Percentiles rank a stretch among this genome's conserved stretches.
These are phyloP conservation scores for Eulemur coronatus DNA, from an alignment of 2,797 vertebrate genomes.

Conservation along the genomic window DNA sequence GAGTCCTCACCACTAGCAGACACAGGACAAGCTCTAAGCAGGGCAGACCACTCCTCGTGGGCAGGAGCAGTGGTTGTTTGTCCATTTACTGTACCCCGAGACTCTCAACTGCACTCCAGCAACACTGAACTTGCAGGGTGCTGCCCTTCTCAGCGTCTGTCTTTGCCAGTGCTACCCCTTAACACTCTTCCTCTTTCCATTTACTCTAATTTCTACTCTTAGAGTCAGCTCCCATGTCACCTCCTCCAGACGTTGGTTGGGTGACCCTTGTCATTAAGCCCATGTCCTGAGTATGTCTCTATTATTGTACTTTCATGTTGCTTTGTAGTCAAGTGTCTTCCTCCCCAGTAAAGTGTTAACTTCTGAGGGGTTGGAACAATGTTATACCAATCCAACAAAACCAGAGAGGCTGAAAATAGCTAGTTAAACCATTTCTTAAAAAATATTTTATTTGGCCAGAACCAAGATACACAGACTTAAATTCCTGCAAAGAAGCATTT, in stretches of 20 bases:
- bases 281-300: background rate
- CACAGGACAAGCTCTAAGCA: background rate
- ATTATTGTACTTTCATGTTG: background rate
- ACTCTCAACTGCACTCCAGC: background rate
- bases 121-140: background rate
- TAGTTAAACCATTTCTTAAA: constrained; percentile 42
- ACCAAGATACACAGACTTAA: constrained; percentile 29
- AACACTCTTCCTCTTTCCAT: background rate
- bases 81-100: background rate
- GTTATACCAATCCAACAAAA: background rate
- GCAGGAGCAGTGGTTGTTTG: background rate
- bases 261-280: background rate
- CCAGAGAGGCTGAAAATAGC: constrained; percentile 37
- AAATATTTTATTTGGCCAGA: constrained; percentile 69
- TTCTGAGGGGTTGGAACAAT: background rate
- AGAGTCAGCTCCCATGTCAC: background rate
- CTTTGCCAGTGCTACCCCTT: background rate
- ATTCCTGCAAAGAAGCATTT: constrained; percentile 13
- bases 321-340: background rate
- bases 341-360: background rate
- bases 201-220: background rate
- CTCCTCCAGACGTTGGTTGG: background rate
- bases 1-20: background rate
- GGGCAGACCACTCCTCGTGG: background rate
- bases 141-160: too few relatives aligned